Percentiles rank a stretch among this genome's conserved stretches.
These are phyloP conservation scores for Candidula unifasciata DNA, from an alignment of 2,888 invertebrate genomes.

Conservation along the genomic window DNA sequence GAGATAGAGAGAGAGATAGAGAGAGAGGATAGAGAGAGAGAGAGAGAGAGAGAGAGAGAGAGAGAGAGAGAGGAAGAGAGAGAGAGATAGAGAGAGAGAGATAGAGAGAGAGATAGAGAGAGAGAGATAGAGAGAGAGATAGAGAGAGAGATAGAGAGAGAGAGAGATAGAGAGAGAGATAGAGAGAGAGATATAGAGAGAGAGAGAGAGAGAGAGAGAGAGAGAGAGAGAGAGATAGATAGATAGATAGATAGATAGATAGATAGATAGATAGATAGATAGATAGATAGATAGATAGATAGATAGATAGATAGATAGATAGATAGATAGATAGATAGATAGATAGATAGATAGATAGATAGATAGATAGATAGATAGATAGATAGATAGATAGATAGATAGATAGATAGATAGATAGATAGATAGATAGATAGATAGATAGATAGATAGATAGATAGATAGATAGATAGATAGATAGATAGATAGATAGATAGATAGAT, in stretches of 20 bases:
- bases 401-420: slow-evolving; percentile 35
- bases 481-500: too few relatives aligned
- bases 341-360: neutral
- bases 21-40: too few relatives aligned
- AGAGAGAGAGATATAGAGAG: too few relatives aligned
- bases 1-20: too few relatives aligned
- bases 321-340: slow-evolving; percentile 14
- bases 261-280: neutral
- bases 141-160: too few relatives aligned
- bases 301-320: neutral
- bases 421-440: slow-evolving; percentile 1
- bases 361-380: slow-evolving; percentile 39
- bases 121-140: too few relatives aligned
- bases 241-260: slow-evolving; percentile 13
- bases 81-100: too few relatives aligned
- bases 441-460: neutral
- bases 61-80: too few relatives aligned
- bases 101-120: too few relatives aligned
- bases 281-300: neutral
- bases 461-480: neutral
- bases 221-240: too few relatives aligned
- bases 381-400: slow-evolving; percentile 10
- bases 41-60: slow-evolving; percentile 23
- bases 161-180: too few relatives aligned
- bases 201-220: too few relatives aligned